A percentile compares a stretch with the other conserved stretches of the same genome.
Evolutionary conservation across 2,797 vertebrate genomes (phyloP).

Genomic region (Enoplosus armatus): DNA sequence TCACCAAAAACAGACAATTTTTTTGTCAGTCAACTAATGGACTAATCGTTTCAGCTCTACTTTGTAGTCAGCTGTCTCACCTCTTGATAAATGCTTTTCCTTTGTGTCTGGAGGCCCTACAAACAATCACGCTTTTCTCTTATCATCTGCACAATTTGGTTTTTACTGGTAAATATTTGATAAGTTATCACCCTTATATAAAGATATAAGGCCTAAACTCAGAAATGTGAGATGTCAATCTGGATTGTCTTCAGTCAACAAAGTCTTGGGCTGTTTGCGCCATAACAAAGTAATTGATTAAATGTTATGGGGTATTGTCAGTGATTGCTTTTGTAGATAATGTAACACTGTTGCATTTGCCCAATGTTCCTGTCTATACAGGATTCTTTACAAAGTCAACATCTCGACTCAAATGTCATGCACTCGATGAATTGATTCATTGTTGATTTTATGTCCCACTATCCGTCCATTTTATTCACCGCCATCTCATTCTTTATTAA

Average conservation of each 20-base stretch:
- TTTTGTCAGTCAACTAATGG: neutral
- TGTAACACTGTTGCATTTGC: neutral
- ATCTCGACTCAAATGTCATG: slow-evolving; percentile 9
- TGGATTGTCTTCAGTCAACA: slow-evolving; percentile 17
- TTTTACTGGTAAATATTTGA: slow-evolving; percentile 10
- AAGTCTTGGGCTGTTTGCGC: slow-evolving; percentile 10
- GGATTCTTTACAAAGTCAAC: slow-evolving; percentile 6
- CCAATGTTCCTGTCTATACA: neutral
- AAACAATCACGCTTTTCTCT: neutral
- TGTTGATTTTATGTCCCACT: slow-evolving; percentile 2
- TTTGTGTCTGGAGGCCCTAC: neutral
- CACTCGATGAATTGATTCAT: slow-evolving; percentile 18
- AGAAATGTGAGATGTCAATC: neutral
- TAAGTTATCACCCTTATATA: neutral
- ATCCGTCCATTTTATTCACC: slow-evolving; percentile 3
- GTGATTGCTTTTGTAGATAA: neutral
- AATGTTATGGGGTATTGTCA: neutral
- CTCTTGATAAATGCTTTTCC: slow-evolving; percentile 5
- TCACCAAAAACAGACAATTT: too few relatives aligned
- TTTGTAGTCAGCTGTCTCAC: neutral
- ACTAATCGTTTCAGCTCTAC: neutral
- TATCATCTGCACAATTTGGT: neutral
- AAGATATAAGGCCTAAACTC: neutral
- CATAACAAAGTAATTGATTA: slow-evolving; percentile 3
- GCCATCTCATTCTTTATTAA: slow-evolving; percentile 21